Base-by-base conservation (phyloP, 2,113 vertebrate genomes). In the Sceloporus undulatus region DNA sequence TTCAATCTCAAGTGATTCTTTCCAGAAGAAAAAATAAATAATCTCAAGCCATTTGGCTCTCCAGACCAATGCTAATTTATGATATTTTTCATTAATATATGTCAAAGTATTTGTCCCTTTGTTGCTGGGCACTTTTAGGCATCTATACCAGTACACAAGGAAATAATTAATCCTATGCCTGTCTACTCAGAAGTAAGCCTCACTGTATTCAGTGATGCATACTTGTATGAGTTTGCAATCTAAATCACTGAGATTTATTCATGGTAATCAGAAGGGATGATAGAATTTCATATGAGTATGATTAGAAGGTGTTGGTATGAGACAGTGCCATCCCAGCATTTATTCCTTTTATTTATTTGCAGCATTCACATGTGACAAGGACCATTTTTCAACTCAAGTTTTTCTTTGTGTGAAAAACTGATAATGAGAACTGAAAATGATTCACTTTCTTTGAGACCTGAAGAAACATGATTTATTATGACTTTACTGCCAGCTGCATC, bases 401-500 rank as follows among this genome's bases (percentile, higher is more conserved):
- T 88, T 92, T 88, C 10, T 40, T 90, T 86, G 75, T 94, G 19
- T 87, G 83, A 73, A 84, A 84, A 78, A 78, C 7, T 56, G 42
- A 76, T 76, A 83, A 65, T 71, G 82, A 90, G 86, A 87, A 8
- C 48, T 87, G 79, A 23, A 91, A 93, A 54, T 81, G 14, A 29
- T 82, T 88, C 79, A 5, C 0, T 62, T 14, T 74, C 86, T 88
- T 77, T 70, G 6, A n/a, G 85, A 27, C 19, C 59, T 23, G n/a
- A 82, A 65, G 84, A 62, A 87, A 82, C 19, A 27, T 70, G 25
- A 79, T 0, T 42, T 5, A 4, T 82, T 86, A 88, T 77, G 34
- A 16, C 54, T 78, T 29, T 1, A 4, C 14, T 92, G 88, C 79
- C 75, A 11, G n/a, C 76, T 42, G 19, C 54, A 91, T 59, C 42